phyloP scores from a whole-genome alignment of 2,113 vertebrate species.

The Epinephelus cyanopodus region DNA sequence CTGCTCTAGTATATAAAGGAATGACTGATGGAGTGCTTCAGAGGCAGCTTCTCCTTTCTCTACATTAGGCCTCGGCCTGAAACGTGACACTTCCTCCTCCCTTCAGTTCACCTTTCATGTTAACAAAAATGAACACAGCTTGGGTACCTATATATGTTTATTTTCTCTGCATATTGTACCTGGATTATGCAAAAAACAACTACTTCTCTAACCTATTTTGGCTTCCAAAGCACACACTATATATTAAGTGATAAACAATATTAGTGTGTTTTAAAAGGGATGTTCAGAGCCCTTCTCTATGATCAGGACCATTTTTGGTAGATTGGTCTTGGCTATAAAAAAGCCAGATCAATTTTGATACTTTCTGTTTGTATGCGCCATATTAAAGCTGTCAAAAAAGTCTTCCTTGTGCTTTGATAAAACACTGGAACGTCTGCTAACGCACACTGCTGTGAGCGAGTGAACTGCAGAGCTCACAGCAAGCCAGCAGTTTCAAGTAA shows the following conservation, averaged over 20 bases:
- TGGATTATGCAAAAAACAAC: background rate
- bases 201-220: background rate
- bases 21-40: conserved; percentile 8
- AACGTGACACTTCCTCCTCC: background rate
- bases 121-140: background rate
- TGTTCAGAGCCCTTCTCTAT: background rate
- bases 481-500: conserved; percentile 31
- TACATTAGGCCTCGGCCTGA: background rate
- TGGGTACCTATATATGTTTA: background rate
- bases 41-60: background rate
- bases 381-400: background rate
- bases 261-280: background rate
- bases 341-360: background rate
- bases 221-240: background rate
- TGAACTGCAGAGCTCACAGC: conserved; percentile 19
- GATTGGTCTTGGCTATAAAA: background rate
- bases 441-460: conserved; percentile 4
- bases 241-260: background rate
- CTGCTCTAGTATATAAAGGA: background rate
- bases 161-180: background rate
- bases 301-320: background rate
- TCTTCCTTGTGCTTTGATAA: background rate
- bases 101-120: background rate
- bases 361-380: conserved; percentile 3
- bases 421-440: background rate